Percentiles rank a stretch among this genome's conserved stretches.
Conservation (phyloP, 2,113 vertebrate genomes). For the Gobio gobio region DNA sequence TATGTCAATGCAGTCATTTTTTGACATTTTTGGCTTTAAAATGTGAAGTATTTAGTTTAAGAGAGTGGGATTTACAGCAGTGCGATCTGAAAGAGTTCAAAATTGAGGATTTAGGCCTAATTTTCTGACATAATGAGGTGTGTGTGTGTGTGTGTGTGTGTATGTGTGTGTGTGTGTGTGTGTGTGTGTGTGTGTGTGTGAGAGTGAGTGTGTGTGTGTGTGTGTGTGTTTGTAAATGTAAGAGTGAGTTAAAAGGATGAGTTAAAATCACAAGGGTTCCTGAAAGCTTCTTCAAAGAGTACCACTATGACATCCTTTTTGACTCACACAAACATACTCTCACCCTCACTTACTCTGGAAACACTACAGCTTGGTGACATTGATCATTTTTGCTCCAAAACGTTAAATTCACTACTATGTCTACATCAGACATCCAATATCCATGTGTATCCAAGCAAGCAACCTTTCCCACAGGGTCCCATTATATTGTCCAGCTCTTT, state of each 20-base stretch:
- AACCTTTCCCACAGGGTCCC: neutral
- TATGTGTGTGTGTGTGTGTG: no score
- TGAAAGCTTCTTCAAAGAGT: neutral
- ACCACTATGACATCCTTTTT: neutral
- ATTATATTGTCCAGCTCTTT: conserved; percentile 6
- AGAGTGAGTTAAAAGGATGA: neutral
- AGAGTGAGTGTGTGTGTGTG: no score
- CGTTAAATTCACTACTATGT: neutral
- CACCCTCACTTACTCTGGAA: neutral
- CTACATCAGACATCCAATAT: neutral
- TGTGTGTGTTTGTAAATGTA: no score
- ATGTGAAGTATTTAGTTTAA: no score
- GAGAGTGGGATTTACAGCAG: no score
- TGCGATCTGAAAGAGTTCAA: no score
- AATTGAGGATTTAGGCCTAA: no score
- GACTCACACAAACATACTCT: neutral
- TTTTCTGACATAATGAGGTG: no score
- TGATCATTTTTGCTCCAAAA: neutral
- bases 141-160: no score
- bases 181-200: no score
- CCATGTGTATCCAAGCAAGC: neutral
- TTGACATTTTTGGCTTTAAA: neutral
- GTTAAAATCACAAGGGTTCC: neutral
- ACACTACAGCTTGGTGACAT: neutral
- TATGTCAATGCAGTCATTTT: neutral